phyloP scores from a whole-genome alignment of 2,113 vertebrate species.

The Trematomus loennbergii region DNA sequence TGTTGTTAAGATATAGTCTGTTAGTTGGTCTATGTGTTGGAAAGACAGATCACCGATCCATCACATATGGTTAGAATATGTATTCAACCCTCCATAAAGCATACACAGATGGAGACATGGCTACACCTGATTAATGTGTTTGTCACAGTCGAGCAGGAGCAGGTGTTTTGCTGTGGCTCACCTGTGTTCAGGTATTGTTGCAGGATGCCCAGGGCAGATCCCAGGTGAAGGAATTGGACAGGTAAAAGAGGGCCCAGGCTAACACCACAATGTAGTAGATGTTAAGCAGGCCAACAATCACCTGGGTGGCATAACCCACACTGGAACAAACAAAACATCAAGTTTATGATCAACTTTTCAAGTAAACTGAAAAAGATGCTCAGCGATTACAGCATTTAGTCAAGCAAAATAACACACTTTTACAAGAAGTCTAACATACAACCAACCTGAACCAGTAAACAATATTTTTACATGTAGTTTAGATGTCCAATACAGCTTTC shows the following conservation, averaged over 20 bases:
- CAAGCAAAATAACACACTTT: too few relatives aligned
- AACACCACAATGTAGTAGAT: slow-evolving; percentile 95
- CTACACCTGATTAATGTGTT: background rate
- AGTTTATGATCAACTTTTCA: background rate
- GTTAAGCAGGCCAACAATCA: slow-evolving; percentile 91
- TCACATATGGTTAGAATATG: background rate
- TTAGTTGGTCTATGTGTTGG: background rate
- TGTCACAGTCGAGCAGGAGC: background rate
- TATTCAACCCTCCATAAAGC: background rate
- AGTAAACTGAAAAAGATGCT: background rate
- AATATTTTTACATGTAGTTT: too few relatives aligned
- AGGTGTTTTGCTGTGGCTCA: slow-evolving; percentile 47
- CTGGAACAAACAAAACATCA: slow-evolving; percentile 68
- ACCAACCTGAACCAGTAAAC: too few relatives aligned
- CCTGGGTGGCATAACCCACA: slow-evolving; percentile 94
- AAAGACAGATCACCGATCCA: background rate
- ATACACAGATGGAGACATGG: background rate
- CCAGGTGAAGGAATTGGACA: slow-evolving; percentile 91
- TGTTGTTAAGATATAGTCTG: background rate
- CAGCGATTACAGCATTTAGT: background rate
- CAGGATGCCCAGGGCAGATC: slow-evolving; percentile 95
- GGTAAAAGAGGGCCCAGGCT: slow-evolving; percentile 96
- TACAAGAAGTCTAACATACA: too few relatives aligned
- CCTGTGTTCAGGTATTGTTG: slow-evolving; percentile 94
- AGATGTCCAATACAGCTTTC: too few relatives aligned